Conservation (phyloP, 2,888 invertebrate genomes). For the Polyommatus icarus region DNA sequence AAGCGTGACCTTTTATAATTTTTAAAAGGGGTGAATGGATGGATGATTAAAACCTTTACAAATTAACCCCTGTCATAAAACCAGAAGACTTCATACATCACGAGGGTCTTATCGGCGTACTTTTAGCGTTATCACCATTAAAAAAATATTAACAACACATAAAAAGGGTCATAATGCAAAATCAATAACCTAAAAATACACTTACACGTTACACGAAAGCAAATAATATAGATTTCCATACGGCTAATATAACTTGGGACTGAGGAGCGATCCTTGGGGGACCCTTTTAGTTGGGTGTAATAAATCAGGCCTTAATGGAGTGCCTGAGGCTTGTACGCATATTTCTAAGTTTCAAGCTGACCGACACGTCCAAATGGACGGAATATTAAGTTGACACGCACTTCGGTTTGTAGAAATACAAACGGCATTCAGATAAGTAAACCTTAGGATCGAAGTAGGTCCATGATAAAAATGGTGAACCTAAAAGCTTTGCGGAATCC, state of each 20-base stretch:
- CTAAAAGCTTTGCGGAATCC: too few relatives aligned
- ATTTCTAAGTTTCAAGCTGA: constrained; percentile 67
- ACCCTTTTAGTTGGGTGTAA: constrained; percentile 73
- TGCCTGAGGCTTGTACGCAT: constrained; percentile 61
- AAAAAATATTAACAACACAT: constrained; percentile 23
- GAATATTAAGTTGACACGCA: constrained; percentile 48
- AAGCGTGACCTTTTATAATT: neutral
- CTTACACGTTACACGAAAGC: constrained; percentile 45
- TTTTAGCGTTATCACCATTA: constrained; percentile 26
- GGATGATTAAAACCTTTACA: neutral
- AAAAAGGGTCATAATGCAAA: constrained; percentile 20
- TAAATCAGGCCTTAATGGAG: constrained; percentile 74
- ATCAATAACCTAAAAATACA: constrained; percentile 26
- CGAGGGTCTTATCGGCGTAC: neutral
- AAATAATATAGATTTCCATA: constrained; percentile 72
- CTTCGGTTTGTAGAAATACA: neutral
- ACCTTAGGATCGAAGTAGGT: neutral
- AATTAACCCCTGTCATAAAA: constrained; percentile 11
- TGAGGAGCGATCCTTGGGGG: constrained; percentile 66
- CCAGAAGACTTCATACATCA: neutral
- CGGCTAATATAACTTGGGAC: constrained; percentile 68
- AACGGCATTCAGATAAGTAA: neutral
- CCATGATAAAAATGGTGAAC: too few relatives aligned
- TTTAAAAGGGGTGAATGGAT: neutral
- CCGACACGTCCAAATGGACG: constrained; percentile 51